These are phyloP conservation scores for Petrolisthes manimaculis DNA, from an alignment of 2,888 invertebrate genomes.

Conservation along the genomic window DNA sequence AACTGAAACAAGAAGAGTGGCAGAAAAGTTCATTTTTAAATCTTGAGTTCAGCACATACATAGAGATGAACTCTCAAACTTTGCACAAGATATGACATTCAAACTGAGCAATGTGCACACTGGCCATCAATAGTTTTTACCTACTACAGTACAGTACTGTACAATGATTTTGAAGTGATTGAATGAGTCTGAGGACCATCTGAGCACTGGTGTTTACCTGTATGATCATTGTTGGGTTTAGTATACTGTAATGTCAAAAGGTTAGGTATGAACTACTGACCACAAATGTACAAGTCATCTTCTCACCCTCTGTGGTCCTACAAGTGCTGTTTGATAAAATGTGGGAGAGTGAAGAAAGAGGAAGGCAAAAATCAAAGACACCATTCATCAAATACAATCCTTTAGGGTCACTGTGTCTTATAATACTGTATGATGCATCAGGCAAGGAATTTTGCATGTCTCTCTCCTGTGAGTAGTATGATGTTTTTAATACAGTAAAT, in stretches of 20 bases:
- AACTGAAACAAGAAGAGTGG: too few relatives aligned
- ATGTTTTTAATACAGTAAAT: slow-evolving; percentile 18
- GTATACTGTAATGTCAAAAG: neutral
- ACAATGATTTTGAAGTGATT: too few relatives aligned
- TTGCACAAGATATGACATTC: too few relatives aligned
- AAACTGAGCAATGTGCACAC: too few relatives aligned
- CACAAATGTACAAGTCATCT: too few relatives aligned
- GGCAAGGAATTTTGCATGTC: neutral
- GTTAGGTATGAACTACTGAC: neutral
- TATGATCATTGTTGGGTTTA: neutral
- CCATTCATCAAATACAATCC: slow-evolving; percentile 57
- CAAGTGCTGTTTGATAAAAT: neutral
- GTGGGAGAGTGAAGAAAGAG: neutral
- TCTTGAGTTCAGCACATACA: too few relatives aligned
- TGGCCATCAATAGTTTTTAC: too few relatives aligned
- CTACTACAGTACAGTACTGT: too few relatives aligned
- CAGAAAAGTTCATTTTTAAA: too few relatives aligned
- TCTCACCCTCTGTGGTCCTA: too few relatives aligned
- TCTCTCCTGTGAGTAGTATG: neutral
- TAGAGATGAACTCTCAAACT: too few relatives aligned
- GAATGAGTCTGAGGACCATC: too few relatives aligned
- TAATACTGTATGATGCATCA: neutral
- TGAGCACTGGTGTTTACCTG: neutral
- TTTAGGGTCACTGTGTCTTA: slow-evolving; percentile 49
- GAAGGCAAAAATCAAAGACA: slow-evolving; percentile 54